Base-by-base conservation (phyloP, 2,888 invertebrate genomes). In the Athalia cordata region DNA sequence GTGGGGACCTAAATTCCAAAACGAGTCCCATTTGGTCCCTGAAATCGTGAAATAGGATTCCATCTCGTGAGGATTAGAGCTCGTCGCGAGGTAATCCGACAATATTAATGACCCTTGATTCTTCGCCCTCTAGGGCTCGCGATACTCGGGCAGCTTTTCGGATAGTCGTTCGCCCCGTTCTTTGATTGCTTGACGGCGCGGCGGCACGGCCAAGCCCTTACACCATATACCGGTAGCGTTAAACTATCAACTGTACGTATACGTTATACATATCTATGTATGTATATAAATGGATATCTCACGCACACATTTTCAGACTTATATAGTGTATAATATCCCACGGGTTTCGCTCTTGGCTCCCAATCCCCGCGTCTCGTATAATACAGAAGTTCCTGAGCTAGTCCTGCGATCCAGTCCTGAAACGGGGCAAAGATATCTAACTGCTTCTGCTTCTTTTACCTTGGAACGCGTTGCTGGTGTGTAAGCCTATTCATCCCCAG, bases 61-160 rank as follows among this genome's bases (percentile, higher is more conserved):
- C 85, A 84, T 85, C 85, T 84, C 83, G 84, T 83, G 82, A 83
- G 85, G 87, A 89, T 88, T 89, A 88, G 89, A 88, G 86, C 87
- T 82, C 85, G 80, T 82, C 82, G 85, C 83, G 57, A 72, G 86
- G 87, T 89, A 89, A 89, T 89, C 89, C 89, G 89, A 89, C 89
- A 88, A 87, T 88, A 89, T 89, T 89, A 89, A 89, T 89, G 89
- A 88, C 85, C 86, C 81, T 80, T 83, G 87, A 89, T 87, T 87
- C 85, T 81, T 81, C 80, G 80, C 77, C 83, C 83, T 80, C 82
- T 80, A 80, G 82, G 78, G 77, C 79, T 81, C 81, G 78, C 59
- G 55, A 9, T 77, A 29, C 57, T 67, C 67, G 67, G 29, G 29
- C 29, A 29, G 29, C 29, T 29, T 29, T 29, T 29, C 29, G 29